Evolutionary conservation across 2,113 vertebrate genomes (phyloP).

Genomic region (Eretmochelys imbricata): DNA sequence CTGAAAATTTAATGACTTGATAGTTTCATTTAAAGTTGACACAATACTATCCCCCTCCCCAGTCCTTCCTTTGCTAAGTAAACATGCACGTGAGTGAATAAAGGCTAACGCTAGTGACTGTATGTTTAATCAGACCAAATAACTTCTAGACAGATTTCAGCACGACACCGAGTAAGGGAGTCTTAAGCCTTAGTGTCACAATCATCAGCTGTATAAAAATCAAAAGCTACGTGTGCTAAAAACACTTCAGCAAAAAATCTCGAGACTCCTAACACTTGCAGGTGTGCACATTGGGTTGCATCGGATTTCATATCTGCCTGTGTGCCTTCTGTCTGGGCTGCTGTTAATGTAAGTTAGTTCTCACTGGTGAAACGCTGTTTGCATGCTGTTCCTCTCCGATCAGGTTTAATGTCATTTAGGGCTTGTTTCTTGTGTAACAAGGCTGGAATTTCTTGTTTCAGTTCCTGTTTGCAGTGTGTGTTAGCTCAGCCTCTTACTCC

Average conservation of each 20-base stretch:
- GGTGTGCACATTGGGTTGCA: not conserved
- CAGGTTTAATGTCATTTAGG: not conserved
- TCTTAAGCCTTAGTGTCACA: not conserved
- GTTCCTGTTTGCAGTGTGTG: slow-evolving; percentile 65
- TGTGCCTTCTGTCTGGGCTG: not conserved
- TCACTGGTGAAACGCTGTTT: not conserved
- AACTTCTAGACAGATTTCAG: not conserved
- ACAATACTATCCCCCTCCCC: not conserved
- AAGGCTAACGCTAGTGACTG: rapidly evolving
- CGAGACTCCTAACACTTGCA: not conserved
- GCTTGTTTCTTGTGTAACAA: slow-evolving; percentile 62
- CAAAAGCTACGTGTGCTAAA: not conserved
- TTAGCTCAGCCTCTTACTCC: slow-evolving; percentile 57
- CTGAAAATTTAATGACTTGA: slow-evolving; percentile 43
- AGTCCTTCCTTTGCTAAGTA: not conserved
- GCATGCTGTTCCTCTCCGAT: rapidly evolving
- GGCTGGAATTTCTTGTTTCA: slow-evolving; percentile 59
- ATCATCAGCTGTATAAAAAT: not conserved
- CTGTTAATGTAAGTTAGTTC: not conserved
- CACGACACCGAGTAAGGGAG: not conserved
- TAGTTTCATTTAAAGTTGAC: slow-evolving; percentile 31
- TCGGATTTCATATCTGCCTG: not conserved
- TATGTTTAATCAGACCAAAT: rapidly evolving
- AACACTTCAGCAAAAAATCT: not conserved
- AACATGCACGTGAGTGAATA: not conserved